Conservation (phyloP, 2,888 invertebrate genomes). For the Lacanobia wlatinum region DNA sequence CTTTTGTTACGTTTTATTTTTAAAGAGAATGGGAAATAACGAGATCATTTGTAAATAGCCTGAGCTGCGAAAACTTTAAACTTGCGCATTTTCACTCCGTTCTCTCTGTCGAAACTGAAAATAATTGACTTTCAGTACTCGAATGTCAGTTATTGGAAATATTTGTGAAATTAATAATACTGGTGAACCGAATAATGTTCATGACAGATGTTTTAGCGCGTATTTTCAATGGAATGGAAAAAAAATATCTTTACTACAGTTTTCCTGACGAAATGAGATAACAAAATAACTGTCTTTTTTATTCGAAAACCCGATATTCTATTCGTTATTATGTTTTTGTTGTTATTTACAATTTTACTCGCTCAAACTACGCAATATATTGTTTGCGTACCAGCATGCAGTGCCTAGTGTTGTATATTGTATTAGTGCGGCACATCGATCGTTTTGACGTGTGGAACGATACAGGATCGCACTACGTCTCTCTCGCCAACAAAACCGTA, state of each 20-base stretch:
- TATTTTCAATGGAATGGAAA: neutral
- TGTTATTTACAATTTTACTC: neutral
- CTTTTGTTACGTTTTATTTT: slow-evolving; percentile 28
- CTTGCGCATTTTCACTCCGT: neutral
- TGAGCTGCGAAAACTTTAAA: too few relatives aligned
- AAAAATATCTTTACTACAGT: neutral
- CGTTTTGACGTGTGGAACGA: neutral
- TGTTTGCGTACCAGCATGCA: neutral
- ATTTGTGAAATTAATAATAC: slow-evolving; percentile 15
- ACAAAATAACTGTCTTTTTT: neutral
- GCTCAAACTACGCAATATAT: neutral
- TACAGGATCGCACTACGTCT: neutral
- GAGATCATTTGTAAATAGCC: neutral
- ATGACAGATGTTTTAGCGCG: neutral
- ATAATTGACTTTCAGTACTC: slow-evolving; percentile 2
- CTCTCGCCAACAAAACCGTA: slow-evolving; percentile 6
- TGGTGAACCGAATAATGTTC: neutral
- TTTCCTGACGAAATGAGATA: neutral
- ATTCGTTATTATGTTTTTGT: neutral
- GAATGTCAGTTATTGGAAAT: slow-evolving; percentile 4
- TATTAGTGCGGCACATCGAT: neutral
- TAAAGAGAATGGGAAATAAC: neutral
- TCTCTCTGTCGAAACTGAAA: neutral
- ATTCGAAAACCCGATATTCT: neutral
- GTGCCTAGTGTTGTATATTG: neutral